These are phyloP conservation scores for Muraenolepis orangiensis DNA, from an alignment of 2,797 vertebrate species.

Conservation along the genomic window DNA sequence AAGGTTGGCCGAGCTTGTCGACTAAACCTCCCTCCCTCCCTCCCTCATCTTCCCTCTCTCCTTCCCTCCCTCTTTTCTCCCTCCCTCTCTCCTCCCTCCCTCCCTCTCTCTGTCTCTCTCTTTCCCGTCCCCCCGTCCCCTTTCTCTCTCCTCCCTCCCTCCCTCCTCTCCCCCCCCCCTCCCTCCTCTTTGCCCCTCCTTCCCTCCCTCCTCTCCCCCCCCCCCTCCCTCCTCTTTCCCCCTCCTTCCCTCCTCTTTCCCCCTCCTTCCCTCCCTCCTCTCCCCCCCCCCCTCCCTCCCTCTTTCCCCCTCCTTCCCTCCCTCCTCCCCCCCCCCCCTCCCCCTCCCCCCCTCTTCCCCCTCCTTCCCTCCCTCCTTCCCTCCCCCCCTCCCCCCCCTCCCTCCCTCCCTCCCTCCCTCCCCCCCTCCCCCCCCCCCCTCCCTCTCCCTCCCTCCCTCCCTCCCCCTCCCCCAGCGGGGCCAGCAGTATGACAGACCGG, in stretches of 20 bases:
- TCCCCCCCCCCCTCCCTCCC: constrained; percentile 32
- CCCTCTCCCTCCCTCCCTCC: constrained; percentile 51
- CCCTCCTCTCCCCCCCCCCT: too few relatives aligned
- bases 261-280: constrained; percentile 46
- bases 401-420: constrained; percentile 50
- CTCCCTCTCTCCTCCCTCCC: constrained; percentile 55
- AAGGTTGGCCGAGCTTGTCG: constrained; percentile 52
- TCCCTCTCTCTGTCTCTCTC: constrained; percentile 51
- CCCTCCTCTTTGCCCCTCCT: too few relatives aligned
- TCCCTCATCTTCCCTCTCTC: too few relatives aligned
- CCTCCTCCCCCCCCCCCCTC: constrained; percentile 44
- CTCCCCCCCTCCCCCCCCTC: too few relatives aligned
- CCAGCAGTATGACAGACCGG: constrained; percentile 75
- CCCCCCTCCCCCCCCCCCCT: constrained; percentile 59
- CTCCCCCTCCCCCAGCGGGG: constrained; percentile 53
- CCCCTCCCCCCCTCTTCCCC: constrained; percentile 54
- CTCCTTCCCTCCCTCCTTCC: constrained; percentile 24
- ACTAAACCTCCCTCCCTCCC: too few relatives aligned
- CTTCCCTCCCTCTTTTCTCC: constrained; percentile 50
- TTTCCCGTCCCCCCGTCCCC: too few relatives aligned
- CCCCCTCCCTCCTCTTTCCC: constrained; percentile 31
- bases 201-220: constrained; percentile 52
- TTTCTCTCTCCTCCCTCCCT: constrained; percentile 56
- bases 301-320: too few relatives aligned
- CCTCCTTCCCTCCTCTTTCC: too few relatives aligned